Evolutionary conservation across 2,113 vertebrate species (phyloP), one percentile per base, ranked within the genome.

Genomic region (Microtus montanus): DNA sequence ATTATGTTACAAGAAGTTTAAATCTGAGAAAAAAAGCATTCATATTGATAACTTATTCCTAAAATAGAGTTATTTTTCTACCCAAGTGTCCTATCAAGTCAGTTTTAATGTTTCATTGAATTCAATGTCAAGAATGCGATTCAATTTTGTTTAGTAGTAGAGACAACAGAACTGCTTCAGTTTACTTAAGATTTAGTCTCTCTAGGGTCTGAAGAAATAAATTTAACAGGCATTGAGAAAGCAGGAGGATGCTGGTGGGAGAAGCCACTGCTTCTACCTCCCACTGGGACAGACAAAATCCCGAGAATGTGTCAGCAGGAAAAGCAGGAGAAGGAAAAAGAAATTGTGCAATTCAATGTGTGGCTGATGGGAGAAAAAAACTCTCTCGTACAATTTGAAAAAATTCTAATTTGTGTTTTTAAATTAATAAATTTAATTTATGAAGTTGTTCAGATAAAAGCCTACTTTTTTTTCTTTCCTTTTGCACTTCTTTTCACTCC

Each of bases 11-110:
- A 83, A 49, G 44, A 78, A 79, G 20, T 35, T 1, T 73, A 91
- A 91, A 80, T 80, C 1, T n/a, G 38, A 89, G 8, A 38, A 3
- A 89, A 24, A 24, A 75, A 28, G n/a, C 44, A 26, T 30, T 87
- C 24, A 66, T 73, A 87, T 92, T 84, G 82, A 7, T 94, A 14
- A 79, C 28, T 14, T 96, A 22, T n/a, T 86, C 77, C 33, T n/a
- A 68, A 52, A 63, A 41, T 33, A 47, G 20, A 85, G 26, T 78
- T 78, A 52, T 20, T 70, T 75, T 89, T 35, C 4, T 52, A 35
- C 5, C 41, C 52, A 41, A 52, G 13, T 82, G 24, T 58, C 30
- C 26, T 9, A 80, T 13, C 2, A 20, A 20, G 35, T 74, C 7
- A 77, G 4, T 85, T 73, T 66, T 82, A 13, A 90, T 71, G 38